These are phyloP conservation scores for Ranitomeya variabilis DNA, from an alignment of 2,113 vertebrate species.

Conservation along the genomic window DNA sequence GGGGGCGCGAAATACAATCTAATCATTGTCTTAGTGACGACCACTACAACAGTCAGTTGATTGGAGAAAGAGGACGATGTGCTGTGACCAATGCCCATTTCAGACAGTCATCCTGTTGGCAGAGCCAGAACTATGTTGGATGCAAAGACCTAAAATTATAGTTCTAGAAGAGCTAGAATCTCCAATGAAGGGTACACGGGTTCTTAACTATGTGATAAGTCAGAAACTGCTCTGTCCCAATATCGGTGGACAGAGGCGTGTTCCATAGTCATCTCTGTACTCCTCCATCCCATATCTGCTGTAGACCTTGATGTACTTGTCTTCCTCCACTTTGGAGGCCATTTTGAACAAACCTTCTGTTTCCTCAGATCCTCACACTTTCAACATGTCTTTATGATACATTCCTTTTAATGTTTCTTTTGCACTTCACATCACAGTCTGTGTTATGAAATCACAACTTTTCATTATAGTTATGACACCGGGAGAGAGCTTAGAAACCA, in stretches of 20 bases:
- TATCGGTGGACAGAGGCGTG: not conserved
- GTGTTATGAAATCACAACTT: not conserved
- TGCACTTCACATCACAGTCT: not conserved
- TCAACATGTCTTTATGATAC: not conserved
- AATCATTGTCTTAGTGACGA: not conserved
- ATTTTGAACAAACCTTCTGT: not conserved
- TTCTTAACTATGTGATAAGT: not conserved
- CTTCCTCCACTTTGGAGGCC: not conserved
- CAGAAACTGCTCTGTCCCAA: not conserved
- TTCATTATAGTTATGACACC: not conserved
- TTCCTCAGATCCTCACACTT: not conserved
- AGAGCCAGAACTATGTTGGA: not conserved
- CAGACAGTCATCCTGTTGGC: not conserved
- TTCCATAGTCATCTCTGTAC: not conserved
- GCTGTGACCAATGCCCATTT: not conserved
- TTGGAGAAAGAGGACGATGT: not conserved
- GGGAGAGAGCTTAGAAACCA: not conserved
- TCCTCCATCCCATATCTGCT: not conserved
- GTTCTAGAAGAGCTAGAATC: not conserved
- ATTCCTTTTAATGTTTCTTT: not conserved
- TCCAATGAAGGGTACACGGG: not conserved
- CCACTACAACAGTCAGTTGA: not conserved
- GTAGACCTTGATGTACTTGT: not conserved
- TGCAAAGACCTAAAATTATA: not conserved
- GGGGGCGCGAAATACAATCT: constrained; percentile 44